Base-by-base conservation (phyloP, 2,797 vertebrate species). In the Acanthurus tractus region DNA sequence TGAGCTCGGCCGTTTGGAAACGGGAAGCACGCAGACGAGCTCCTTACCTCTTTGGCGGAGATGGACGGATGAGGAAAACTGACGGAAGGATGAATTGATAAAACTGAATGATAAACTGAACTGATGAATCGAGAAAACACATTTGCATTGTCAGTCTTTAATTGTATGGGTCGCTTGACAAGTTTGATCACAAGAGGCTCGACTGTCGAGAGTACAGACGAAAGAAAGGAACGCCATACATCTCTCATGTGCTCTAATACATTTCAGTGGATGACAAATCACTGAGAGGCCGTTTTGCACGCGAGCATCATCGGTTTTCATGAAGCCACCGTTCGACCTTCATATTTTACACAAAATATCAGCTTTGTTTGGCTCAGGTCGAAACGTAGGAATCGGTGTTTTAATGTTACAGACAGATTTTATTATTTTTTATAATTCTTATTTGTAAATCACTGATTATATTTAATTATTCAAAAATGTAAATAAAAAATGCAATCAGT, bases 11-110 rank as follows among this genome's bases (percentile, higher is more conserved):
- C 29, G 4, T 48, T 12, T 18, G 49, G 52, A 2, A 59, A 38
- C 10, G 49, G 9, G 22, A 36, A 17, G n/a, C 63, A 63, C 61
- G 57, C 63, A 44, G 25, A 52, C 72, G 34, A 72, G 34, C 77
- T 64, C 49, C 58, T 3, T 10, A 12, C 52, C 23, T 36, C 54
- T 15, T 8, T 8, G 9, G 9, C 12, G 22, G 20, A 65, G 55
- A 50, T 8, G 52, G 38, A 58, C 25, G 49, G 63, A 61, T 52
- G 73, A 36, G 12, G 36, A 17, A 25, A 18, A 48, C 29, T 0
- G 22, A 20, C 36, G 48, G 69, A 29, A 53, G 42, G 65, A 57
- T 61, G 63, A 40, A 61, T 64, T 20, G 23, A 38, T 61, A 36
- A 44, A 22, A 29, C 29, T 29, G 29, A 29, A 29, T 29, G 29